phyloP scores from a whole-genome alignment of 2,113 vertebrate species.

The Dissostichus mawsoni region DNA sequence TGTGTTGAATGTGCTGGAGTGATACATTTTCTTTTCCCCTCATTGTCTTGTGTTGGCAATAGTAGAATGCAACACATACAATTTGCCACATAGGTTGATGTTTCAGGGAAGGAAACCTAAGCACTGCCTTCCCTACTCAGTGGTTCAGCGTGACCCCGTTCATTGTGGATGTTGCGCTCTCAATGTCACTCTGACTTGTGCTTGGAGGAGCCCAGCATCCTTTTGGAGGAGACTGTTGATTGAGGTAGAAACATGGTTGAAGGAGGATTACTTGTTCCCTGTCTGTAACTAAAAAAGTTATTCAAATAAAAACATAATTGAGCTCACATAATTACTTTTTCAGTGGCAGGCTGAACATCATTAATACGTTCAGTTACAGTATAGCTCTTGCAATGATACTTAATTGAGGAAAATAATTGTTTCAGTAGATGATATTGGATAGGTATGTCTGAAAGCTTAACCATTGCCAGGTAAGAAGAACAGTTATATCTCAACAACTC shows the following conservation, averaged over 20 bases:
- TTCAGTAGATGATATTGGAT: slow-evolving; percentile 31
- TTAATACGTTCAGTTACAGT: slow-evolving; percentile 35
- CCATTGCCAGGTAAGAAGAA: background rate
- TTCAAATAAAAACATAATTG: slow-evolving; percentile 70
- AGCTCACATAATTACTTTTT: slow-evolving; percentile 66
- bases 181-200: slow-evolving; percentile 77
- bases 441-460: slow-evolving; percentile 3
- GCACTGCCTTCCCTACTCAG: slow-evolving; percentile 29
- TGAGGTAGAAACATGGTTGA: slow-evolving; percentile 63
- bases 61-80: slow-evolving; percentile 30
- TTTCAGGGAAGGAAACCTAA: slow-evolving; percentile 25
- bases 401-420: slow-evolving; percentile 47
- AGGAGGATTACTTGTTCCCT: slow-evolving; percentile 75
- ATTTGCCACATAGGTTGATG: slow-evolving; percentile 44
- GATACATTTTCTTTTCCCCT: background rate
- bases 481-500: no score
- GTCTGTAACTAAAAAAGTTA: slow-evolving; percentile 56
- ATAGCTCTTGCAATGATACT: slow-evolving; percentile 15
- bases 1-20: background rate
- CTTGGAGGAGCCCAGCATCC: slow-evolving; percentile 65
- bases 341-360: slow-evolving; percentile 34
- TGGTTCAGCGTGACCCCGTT: slow-evolving; percentile 70
- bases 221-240: slow-evolving; percentile 67
- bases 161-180: slow-evolving; percentile 62
- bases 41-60: slow-evolving; percentile 7